phyloP scores from a whole-genome alignment of 1,140 invertebrate genomes.

The Anagrus nilaparvatae region DNA sequence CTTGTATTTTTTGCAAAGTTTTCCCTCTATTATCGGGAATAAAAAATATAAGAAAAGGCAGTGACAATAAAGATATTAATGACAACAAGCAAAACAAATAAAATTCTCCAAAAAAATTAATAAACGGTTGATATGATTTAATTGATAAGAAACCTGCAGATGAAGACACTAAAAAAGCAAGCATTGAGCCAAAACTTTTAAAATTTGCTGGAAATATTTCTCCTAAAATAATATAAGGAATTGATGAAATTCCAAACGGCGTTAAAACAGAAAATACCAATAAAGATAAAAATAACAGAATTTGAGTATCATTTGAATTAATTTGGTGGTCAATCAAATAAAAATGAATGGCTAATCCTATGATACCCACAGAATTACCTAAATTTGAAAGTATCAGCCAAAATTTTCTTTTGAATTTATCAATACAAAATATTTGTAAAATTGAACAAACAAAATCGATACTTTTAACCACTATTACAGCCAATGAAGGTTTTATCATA shows the following conservation, averaged over 20 bases:
- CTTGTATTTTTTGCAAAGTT: constrained; percentile 42
- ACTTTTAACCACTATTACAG: no score
- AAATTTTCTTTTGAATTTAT: no score
- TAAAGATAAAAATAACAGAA: constrained; percentile 14
- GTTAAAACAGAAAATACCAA: constrained; percentile 10
- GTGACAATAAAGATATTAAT: constrained; percentile 43
- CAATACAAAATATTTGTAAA: no score
- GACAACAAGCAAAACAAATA: constrained; percentile 16
- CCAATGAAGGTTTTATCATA: no score
- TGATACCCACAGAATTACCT: constrained; percentile 41
- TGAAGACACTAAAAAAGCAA: constrained; percentile 60
- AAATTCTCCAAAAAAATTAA: constrained; percentile 40
- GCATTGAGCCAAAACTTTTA: constrained; percentile 52
- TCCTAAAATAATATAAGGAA: constrained; percentile 58
- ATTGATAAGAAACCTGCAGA: constrained; percentile 60
- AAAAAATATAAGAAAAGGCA: constrained; percentile 50
- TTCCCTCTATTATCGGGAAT: constrained; percentile 78
- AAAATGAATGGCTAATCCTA: constrained; percentile 51
- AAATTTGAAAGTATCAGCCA: no score
- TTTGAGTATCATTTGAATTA: constrained; percentile 34
- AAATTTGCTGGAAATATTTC: constrained; percentile 61
- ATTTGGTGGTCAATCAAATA: constrained; percentile 42
- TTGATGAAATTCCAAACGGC: constrained; percentile 52
- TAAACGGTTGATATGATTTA: constrained; percentile 56
- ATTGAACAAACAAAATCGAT: no score